Percentiles rank a stretch among this genome's conserved stretches.
Conservation (phyloP, 2,113 vertebrate genomes). For the Pelodiscus sinensis region DNA sequence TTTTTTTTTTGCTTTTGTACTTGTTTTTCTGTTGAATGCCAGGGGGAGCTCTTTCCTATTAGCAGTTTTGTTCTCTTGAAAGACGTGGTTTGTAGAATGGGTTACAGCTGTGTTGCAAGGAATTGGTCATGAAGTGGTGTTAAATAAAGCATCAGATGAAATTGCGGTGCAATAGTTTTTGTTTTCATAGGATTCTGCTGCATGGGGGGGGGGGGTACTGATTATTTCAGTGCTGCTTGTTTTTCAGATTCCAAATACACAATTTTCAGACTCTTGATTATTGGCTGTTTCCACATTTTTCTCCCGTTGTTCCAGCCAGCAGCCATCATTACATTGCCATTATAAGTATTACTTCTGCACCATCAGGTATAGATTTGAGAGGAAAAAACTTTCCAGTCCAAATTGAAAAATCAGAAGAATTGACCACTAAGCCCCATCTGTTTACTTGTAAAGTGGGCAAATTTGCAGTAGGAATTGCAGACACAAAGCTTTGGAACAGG, state of each 20-base stretch:
- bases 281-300: not conserved
- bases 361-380: not conserved
- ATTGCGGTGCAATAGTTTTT: not conserved
- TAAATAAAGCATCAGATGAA: not conserved
- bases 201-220: not conserved
- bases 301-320: not conserved
- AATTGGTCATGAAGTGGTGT: not conserved
- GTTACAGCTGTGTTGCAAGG: not conserved
- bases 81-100: fast-evolving
- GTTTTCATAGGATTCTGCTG: not conserved
- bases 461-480: not conserved
- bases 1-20: not conserved
- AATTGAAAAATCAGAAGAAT: not conserved
- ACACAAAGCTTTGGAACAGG: not conserved
- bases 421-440: not conserved
- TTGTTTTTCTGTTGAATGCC: not conserved
- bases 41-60: constrained; percentile 66
- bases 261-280: not conserved
- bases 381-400: fast-evolving
- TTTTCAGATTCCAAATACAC: not conserved
- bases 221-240: not conserved
- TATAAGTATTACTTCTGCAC: not conserved
- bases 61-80: not conserved
- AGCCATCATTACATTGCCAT: not conserved
- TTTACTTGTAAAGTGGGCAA: not conserved